Conservation (phyloP, 1,140 invertebrate species). For the Theocolax elegans region DNA sequence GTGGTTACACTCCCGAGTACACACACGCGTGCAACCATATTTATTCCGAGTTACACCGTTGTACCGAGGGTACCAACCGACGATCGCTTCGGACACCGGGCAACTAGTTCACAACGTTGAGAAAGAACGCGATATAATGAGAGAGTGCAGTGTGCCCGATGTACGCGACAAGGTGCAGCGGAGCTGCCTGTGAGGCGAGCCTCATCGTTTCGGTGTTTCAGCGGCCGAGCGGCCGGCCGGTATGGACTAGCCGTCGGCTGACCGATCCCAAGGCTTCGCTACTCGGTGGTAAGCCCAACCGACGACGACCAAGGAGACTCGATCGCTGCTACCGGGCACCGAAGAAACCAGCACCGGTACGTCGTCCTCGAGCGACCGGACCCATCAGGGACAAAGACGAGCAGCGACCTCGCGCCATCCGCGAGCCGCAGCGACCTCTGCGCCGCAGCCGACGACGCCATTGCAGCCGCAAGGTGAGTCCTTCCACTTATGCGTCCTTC, state of each 20-base stretch:
- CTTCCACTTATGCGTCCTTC: neutral
- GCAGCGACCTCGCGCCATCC: constrained; percentile 26
- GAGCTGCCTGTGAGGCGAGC: constrained; percentile 17
- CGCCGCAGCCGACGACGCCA: constrained; percentile 43
- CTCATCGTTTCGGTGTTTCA: constrained; percentile 4
- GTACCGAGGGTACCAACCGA: no score
- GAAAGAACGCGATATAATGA: constrained; percentile 29
- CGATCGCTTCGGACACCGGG: no score
- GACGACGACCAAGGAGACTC: no score
- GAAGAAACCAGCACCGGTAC: constrained; percentile 10
- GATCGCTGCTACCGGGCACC: no score
- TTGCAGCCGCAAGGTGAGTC: constrained; percentile 66
- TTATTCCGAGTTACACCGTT: no score
- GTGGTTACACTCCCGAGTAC: no score
- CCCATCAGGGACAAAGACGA: constrained; percentile 41
- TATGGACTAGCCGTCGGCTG: constrained; percentile 62
- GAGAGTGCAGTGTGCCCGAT: constrained; percentile 49
- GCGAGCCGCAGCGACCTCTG: constrained; percentile 56
- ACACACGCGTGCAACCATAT: no score
- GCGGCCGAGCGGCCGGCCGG: constrained; percentile 52
- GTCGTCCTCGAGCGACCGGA: no score
- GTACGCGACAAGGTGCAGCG: constrained; percentile 54
- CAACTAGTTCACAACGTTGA: no score
- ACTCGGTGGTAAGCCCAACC: no score
- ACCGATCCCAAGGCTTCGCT: no score